Evolutionary conservation across 2,888 invertebrate species (phyloP).

Genomic region (Globia sparganii): DNA sequence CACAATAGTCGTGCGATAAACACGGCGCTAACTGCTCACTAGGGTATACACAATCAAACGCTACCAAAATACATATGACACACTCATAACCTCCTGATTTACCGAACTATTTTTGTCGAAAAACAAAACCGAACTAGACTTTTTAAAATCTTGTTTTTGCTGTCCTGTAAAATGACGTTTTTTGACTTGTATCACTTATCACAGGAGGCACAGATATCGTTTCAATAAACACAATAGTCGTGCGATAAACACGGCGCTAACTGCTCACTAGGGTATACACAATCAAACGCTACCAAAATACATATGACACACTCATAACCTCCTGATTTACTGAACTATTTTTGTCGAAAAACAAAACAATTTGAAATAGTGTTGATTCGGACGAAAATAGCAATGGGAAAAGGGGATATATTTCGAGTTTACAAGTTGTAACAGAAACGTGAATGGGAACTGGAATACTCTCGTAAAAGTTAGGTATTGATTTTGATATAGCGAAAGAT

Average conservation of each 20-base stretch:
- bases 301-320: slow-evolving; percentile 41
- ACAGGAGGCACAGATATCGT: no score
- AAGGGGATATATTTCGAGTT: slow-evolving; percentile 24
- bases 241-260: slow-evolving; percentile 32
- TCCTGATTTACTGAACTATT: slow-evolving; percentile 54
- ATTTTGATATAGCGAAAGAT: neutral
- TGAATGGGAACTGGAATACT: neutral
- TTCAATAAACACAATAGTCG: no score
- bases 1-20: no score
- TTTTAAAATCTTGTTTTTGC: no score
- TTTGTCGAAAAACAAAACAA: slow-evolving; percentile 57
- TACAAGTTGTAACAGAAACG: slow-evolving; percentile 15
- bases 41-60: slow-evolving; percentile 26
- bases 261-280: slow-evolving; percentile 29
- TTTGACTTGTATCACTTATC: no score
- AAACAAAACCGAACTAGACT: no score
- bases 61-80: slow-evolving; percentile 53
- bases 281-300: slow-evolving; percentile 49
- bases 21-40: slow-evolving; percentile 21
- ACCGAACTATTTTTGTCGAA: slow-evolving; percentile 49
- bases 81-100: slow-evolving; percentile 49
- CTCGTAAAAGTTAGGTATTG: neutral
- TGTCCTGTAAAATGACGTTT: no score
- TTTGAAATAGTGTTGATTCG: slow-evolving; percentile 33
- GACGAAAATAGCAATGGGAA: slow-evolving; percentile 27